Evolutionary conservation across 2,113 vertebrate species (phyloP).

Genomic region (Taurulus bubalis): DNA sequence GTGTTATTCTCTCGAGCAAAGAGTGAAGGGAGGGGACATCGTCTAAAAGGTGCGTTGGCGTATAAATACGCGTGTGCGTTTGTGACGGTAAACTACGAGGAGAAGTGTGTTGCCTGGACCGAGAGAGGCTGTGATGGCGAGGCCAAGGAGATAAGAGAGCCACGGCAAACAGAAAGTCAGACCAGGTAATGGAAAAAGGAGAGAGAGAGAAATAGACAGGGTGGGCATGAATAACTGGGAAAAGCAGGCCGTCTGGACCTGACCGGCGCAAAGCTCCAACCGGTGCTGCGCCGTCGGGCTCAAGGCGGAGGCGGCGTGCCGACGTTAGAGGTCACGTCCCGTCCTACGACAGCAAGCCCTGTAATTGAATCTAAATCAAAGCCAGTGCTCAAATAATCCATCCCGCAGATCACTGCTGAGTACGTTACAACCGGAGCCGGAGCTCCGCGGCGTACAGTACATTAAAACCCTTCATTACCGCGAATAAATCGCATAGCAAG

Average conservation of each 20-base stretch:
- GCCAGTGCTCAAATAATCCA: slow-evolving; percentile 56
- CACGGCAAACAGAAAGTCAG: slow-evolving; percentile 54
- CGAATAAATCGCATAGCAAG: slow-evolving; percentile 69
- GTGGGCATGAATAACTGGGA: slow-evolving; percentile 27
- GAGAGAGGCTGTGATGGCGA: slow-evolving; percentile 49
- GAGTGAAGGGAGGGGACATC: slow-evolving; percentile 7
- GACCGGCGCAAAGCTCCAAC: slow-evolving; percentile 12
- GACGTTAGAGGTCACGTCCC: slow-evolving; percentile 63
- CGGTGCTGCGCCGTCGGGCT: slow-evolving; percentile 24
- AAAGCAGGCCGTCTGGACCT: slow-evolving; percentile 16
- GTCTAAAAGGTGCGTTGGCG: slow-evolving; percentile 26
- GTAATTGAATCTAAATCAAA: slow-evolving; percentile 70
- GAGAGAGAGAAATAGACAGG: neutral
- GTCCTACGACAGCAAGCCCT: slow-evolving; percentile 24
- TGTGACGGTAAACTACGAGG: no score
- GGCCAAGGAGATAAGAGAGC: slow-evolving; percentile 66
- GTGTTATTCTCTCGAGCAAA: slow-evolving; percentile 13
- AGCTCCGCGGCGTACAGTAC: slow-evolving; percentile 42
- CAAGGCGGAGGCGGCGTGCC: slow-evolving; percentile 32
- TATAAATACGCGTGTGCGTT: neutral
- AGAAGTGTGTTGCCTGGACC: no score
- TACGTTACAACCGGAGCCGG: slow-evolving; percentile 51
- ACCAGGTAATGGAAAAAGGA: slow-evolving; percentile 68
- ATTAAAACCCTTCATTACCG: slow-evolving; percentile 70
- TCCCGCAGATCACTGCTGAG: slow-evolving; percentile 58